phyloP scores from a whole-genome alignment of 1,140 invertebrate genomes.

The Sitodiplosis mosellana region DNA sequence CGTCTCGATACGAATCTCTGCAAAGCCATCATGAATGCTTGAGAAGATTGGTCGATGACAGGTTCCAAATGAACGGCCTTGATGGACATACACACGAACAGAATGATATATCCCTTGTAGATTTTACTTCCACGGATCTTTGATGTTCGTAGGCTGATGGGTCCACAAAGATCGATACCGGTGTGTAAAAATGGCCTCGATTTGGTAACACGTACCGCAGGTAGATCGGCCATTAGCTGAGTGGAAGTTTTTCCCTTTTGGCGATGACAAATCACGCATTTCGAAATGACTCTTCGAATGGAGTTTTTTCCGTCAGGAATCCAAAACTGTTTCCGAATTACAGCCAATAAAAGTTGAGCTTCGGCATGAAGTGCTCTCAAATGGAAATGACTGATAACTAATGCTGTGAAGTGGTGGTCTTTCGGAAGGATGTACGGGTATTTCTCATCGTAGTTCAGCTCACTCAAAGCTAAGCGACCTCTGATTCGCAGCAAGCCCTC shows the following conservation, averaged over 20 bases:
- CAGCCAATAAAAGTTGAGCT: slow-evolving; percentile 10
- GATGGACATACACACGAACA: slow-evolving; percentile 9
- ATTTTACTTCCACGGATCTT: background rate
- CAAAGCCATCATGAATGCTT: slow-evolving; percentile 16
- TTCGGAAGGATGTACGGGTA: too few species aligned
- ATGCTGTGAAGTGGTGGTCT: too few species aligned
- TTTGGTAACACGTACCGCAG: slow-evolving; percentile 6
- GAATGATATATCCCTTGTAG: slow-evolving; percentile 6
- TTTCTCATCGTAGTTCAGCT: too few species aligned
- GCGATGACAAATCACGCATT: slow-evolving; percentile 20
- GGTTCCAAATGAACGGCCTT: slow-evolving; percentile 15
- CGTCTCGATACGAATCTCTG: slow-evolving; percentile 18
- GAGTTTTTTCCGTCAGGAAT: slow-evolving; percentile 11
- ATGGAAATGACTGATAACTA: too few species aligned
- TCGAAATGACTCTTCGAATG: slow-evolving; percentile 8
- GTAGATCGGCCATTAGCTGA: slow-evolving; percentile 19
- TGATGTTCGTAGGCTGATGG: slow-evolving; percentile 7
- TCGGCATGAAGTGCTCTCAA: too few species aligned
- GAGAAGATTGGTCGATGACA: slow-evolving; percentile 5
- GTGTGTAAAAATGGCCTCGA: slow-evolving; percentile 12
- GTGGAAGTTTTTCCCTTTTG: slow-evolving; percentile 7
- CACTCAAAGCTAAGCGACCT: too few species aligned
- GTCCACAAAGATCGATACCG: slow-evolving; percentile 21
- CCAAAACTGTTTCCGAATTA: slow-evolving; percentile 13
- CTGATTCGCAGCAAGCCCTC: too few species aligned